Conservation (phyloP, 1,140 invertebrate genomes). For the Drosophila kikkawai region DNA sequence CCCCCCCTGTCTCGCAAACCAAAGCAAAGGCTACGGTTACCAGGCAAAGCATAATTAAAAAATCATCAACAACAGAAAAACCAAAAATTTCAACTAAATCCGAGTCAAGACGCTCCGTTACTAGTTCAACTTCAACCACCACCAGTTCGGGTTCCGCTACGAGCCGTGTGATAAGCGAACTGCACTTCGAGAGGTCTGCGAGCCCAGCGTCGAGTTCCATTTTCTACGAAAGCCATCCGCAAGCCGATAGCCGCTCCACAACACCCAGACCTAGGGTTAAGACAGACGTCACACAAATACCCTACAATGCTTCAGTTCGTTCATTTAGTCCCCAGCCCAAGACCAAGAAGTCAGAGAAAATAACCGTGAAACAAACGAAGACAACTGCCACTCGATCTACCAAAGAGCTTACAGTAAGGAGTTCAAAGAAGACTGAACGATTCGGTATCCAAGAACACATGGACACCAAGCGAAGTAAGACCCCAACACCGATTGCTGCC, state of each 20-base stretch:
- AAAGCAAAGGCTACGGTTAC: constrained; percentile 15
- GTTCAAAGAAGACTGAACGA: constrained; percentile 32
- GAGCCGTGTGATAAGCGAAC: constrained; percentile 70
- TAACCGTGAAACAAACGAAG: constrained; percentile 34
- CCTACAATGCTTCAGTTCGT: constrained; percentile 65
- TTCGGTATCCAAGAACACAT: constrained; percentile 33
- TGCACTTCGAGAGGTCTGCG: constrained; percentile 70
- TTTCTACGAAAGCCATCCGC: constrained; percentile 75
- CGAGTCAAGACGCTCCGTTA: constrained; percentile 66
- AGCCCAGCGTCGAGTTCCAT: constrained; percentile 77
- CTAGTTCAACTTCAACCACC: constrained; percentile 66
- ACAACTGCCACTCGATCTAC: constrained; percentile 36
- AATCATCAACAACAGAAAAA: constrained; percentile 18
- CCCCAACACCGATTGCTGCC: constrained; percentile 53
- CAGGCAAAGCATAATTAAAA: constrained; percentile 26
- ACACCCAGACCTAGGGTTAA: constrained; percentile 74
- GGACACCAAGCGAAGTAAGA: constrained; percentile 37
- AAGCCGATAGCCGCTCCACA: constrained; percentile 72
- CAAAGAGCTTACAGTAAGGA: constrained; percentile 35
- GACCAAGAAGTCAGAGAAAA: constrained; percentile 36
- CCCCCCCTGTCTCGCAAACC: neutral
- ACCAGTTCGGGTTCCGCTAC: constrained; percentile 64
- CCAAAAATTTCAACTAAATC: constrained; percentile 39
- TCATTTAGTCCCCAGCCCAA: constrained; percentile 61
- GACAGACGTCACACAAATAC: constrained; percentile 76